Percentiles rank a stretch among this genome's conserved stretches.
phyloP scores from a whole-genome alignment of 2,113 vertebrate genomes.

The Nematolebias whitei region DNA sequence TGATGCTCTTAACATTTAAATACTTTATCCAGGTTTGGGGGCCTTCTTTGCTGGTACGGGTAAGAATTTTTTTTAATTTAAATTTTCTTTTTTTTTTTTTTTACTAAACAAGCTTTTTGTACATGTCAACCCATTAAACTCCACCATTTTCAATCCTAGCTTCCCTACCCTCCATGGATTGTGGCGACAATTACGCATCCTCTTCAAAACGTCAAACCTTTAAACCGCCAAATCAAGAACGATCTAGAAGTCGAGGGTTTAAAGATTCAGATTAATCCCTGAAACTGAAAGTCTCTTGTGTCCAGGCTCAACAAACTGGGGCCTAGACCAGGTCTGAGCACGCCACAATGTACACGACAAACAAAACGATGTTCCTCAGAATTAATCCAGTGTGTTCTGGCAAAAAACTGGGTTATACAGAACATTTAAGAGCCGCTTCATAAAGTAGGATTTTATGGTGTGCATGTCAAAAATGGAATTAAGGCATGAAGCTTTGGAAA shows the following conservation, averaged over 20 bases:
- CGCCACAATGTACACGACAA: conserved; percentile 5
- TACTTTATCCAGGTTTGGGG: no score
- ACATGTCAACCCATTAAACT: no score
- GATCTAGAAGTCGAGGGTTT: conserved; percentile 8
- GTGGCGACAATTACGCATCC: not conserved
- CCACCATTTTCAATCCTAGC: no score
- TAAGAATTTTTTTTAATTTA: no score
- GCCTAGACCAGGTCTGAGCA: conserved; percentile 11
- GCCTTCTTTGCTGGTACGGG: no score
- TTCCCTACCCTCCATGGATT: no score
- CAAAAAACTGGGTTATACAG: conserved; percentile 2
- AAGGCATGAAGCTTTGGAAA: conserved; percentile 12
- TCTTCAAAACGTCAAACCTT: conserved; percentile 7
- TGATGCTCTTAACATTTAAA: no score
- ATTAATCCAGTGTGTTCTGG: not conserved
- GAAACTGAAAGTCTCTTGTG: conserved; percentile 20
- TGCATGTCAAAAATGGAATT: conserved; percentile 20
- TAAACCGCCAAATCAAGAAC: conserved; percentile 8
- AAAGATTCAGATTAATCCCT: conserved; percentile 2
- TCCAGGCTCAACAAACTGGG: conserved; percentile 15
- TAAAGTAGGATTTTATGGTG: conserved; percentile 10
- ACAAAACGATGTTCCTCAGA: not conserved
- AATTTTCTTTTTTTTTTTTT: no score
- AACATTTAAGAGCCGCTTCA: not conserved
- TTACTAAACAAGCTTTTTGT: no score